Evolutionary conservation across 2,888 invertebrate genomes (phyloP), one percentile per base, ranked within the genome.

Genomic region (Caenorhabditis wallacei): DNA sequence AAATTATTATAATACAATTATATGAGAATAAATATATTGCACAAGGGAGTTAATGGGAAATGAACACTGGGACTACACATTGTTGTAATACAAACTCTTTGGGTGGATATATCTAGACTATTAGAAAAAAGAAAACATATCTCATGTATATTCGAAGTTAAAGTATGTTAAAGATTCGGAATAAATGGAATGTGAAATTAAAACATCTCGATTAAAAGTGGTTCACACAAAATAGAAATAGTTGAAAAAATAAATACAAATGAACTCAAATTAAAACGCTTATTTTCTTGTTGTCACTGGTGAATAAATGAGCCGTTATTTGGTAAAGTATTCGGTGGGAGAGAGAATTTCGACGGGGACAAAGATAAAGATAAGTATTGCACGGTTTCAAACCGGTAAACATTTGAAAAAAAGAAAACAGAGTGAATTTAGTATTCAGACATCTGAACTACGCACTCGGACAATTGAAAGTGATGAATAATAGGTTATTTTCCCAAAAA

Each of bases 261-360:
- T 51, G 48, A 43, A n/a, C 18, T 22, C 26, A 40, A 40, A 51
- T 59, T 24, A 43, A 46, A 57, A 69, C 56, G 56, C 56, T 68
- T 76, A 40, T 40, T 37, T 24, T 51, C 51, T 61, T 43, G 24
- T 24, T 74, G 80, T 80, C 80, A 80, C 80, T 80, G 80, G 80
- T 56, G 80, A 46, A 53, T 80, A 80, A 54, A 72, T 80, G 80
- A 80, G 68, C 80, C 80, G 80, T 61, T 80, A 68, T 72, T 74
- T 74, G 69, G 68, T 76, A 78, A 80, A 80, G 68, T 80, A 59
- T 69, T 78, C 30, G 51, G 75, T 66, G 46, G 75, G 59, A 68
- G 18, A 18, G 18, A 3, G 46, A 18, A 68, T 69, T 56, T 48
- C 22, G 26, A 40, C 68, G 26, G 64, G 61, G 68, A 76, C 48